Percentiles rank a stretch among this genome's conserved stretches.
phyloP scores from a whole-genome alignment of 1,140 invertebrate species.

The Calliopsis andreniformis region DNA sequence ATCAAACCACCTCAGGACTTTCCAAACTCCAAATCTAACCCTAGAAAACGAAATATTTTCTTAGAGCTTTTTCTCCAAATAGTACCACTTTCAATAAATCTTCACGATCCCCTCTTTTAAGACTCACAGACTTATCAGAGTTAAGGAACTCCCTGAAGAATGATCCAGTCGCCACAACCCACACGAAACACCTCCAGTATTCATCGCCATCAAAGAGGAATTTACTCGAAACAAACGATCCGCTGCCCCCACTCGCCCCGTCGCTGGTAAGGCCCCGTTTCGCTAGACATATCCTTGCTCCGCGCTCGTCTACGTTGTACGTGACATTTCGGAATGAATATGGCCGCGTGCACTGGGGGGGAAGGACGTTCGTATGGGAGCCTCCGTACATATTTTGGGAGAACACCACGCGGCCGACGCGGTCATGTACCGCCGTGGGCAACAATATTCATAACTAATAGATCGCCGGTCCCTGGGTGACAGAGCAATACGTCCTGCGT shows the following conservation, averaged over 20 bases:
- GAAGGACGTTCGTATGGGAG: conserved; percentile 51
- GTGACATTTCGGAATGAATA: conserved; percentile 77
- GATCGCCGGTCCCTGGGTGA: conserved; percentile 77
- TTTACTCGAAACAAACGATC: not conserved
- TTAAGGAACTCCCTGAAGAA: too few species aligned
- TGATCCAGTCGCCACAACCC: too few species aligned
- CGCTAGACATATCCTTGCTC: conserved; percentile 16
- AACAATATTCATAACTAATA: conserved; percentile 81
- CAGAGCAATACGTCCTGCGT: conserved; percentile 79
- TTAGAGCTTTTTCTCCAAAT: too few species aligned
- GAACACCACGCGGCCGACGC: conserved; percentile 66
- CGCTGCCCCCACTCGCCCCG: conserved; percentile 2
- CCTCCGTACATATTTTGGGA: conserved; percentile 76
- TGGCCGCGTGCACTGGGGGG: conserved; percentile 60
- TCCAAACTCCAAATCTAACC: too few species aligned
- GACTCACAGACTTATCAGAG: too few species aligned
- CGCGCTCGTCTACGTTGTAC: conserved; percentile 63
- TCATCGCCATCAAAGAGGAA: not conserved
- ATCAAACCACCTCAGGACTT: too few species aligned
- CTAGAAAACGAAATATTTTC: too few species aligned
- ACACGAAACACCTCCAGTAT: too few species aligned
- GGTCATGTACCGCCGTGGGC: conserved; percentile 79
- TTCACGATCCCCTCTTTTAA: too few species aligned
- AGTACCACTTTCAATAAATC: too few species aligned
- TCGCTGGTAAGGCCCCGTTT: not conserved